Conservation (phyloP, 2,113 vertebrate species). For the Coryphaenoides rupestris region DNA sequence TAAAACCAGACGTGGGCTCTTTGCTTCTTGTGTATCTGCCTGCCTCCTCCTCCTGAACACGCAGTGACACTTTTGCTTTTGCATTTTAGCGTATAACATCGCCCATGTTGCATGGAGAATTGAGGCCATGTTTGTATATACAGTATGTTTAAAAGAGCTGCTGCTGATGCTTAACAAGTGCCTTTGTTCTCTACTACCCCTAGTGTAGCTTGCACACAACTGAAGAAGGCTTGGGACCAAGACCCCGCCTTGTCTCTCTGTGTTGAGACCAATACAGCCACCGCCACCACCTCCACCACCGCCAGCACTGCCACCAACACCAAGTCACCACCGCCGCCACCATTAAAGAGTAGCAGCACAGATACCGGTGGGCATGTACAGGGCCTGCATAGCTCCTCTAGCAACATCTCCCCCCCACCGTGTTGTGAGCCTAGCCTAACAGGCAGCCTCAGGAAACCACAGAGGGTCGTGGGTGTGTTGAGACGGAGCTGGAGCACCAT, state of each 20-base stretch:
- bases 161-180: constrained; percentile 90
- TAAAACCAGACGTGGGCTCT: constrained; percentile 74
- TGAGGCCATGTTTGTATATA: constrained; percentile 3
- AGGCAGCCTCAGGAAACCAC: constrained; percentile 79
- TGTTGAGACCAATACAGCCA: constrained; percentile 81
- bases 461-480: constrained; percentile 75
- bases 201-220: constrained; percentile 98
- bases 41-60: neutral
- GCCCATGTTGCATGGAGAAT: neutral
- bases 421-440: constrained; percentile 72
- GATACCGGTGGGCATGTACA: constrained; percentile 85
- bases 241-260: constrained; percentile 85
- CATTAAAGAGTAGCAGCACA: constrained; percentile 78
- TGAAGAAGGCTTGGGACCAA: constrained; percentile 86
- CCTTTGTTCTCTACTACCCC: constrained; percentile 90
- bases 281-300: constrained; percentile 72
- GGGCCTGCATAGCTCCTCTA: constrained; percentile 76
- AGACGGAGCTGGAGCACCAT: constrained; percentile 78
- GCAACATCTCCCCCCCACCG: constrained; percentile 75
- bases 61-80: neutral
- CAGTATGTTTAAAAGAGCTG: constrained; percentile 51
- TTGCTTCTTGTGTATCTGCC: constrained; percentile 5
- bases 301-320: constrained; percentile 77
- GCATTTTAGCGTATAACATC: neutral
- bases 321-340: constrained; percentile 71